These are phyloP conservation scores for Mionectes olivaceus DNA, from an alignment of 2,797 vertebrate species.

Conservation along the genomic window DNA sequence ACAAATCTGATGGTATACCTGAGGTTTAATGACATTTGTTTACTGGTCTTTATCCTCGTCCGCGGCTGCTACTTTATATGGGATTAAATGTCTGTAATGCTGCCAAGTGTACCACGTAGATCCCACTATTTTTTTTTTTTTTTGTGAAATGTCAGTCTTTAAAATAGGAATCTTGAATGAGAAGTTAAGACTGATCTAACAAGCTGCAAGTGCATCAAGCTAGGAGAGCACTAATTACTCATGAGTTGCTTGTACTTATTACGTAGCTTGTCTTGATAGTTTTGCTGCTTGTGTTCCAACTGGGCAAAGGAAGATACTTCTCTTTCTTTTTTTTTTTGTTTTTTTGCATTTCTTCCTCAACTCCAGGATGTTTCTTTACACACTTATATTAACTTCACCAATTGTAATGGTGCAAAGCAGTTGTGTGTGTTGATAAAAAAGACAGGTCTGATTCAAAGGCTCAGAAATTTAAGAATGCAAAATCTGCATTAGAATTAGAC, in stretches of 20 bases:
- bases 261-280: neutral
- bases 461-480: neutral
- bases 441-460: neutral
- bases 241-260: neutral
- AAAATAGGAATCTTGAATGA: neutral
- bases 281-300: neutral
- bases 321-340: neutral
- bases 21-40: neutral
- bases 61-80: neutral
- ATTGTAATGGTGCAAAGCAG: neutral
- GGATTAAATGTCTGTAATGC: neutral
- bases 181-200: neutral
- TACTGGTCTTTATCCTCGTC: neutral
- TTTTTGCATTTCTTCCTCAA: neutral
- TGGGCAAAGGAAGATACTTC: neutral
- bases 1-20: neutral
- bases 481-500: neutral
- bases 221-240: neutral
- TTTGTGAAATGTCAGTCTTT: neutral
- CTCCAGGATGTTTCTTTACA: neutral
- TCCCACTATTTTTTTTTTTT: neutral
- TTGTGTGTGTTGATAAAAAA: neutral
- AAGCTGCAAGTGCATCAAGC: neutral
- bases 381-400: neutral
- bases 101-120: neutral